phyloP scores from a whole-genome alignment of 64 coral and sea anemone genomes.

The Astreopora myriophthalma region DNA sequence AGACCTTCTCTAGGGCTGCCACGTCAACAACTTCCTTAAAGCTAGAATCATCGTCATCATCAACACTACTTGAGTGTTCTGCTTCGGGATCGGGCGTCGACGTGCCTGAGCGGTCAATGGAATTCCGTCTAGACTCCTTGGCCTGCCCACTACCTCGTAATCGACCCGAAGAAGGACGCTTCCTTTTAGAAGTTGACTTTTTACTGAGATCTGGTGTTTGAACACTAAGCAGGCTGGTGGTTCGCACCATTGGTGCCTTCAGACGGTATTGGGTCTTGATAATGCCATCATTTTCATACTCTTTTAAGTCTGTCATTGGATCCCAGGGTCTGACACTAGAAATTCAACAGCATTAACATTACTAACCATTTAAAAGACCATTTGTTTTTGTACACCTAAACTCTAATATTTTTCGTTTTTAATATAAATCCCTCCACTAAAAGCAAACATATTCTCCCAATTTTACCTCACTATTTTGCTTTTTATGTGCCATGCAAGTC shows the following conservation, averaged over 20 bases:
- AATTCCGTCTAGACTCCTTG: conserved; percentile 49
- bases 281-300: conserved; percentile 82
- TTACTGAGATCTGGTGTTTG: conserved; percentile 47
- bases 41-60: conserved; percentile 94
- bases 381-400: no score
- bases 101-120: conserved; percentile 69
- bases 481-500: no score
- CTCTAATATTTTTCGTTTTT: no score
- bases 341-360: background rate
- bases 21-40: conserved; percentile 72
- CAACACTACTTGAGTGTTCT: conserved; percentile 81
- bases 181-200: conserved; percentile 69
- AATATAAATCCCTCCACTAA: no score
- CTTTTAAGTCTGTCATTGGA: conserved; percentile 88
- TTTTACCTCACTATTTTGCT: no score
- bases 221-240: conserved; percentile 81
- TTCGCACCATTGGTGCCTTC: conserved; percentile 88
- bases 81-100: conserved; percentile 86
- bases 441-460: no score
- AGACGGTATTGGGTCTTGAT: conserved; percentile 86
- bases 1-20: conserved; percentile 72
- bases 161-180: conserved; percentile 69
- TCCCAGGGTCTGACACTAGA: conserved; percentile 91
- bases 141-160: conserved; percentile 23
- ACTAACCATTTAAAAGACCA: no score